Evolutionary conservation across 2,888 invertebrate genomes (phyloP), one percentile per base, ranked within the genome.

Genomic region (Pilophorus perplexus): DNA sequence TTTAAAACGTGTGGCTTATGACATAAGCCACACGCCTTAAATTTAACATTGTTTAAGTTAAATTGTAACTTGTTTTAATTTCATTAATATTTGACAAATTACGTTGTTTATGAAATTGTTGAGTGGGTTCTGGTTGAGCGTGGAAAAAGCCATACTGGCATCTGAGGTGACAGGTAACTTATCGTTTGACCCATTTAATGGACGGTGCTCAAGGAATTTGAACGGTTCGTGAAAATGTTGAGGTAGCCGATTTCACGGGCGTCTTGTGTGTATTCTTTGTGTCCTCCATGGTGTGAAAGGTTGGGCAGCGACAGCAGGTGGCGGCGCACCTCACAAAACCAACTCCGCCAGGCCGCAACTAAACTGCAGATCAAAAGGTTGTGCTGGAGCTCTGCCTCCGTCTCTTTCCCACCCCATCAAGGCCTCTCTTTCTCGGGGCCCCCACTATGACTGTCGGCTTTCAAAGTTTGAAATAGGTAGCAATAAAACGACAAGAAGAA

Each of bases 401-500:
- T 33, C 33, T 33, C 33, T 33, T 33, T 33, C 12, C 12, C 6
- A 33, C 12, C 6, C 6, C 33, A 8, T 8, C 33, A 33, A 33
- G 12, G 6, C 33, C 6, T 33, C 33, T 33, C 33, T 33, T 33
- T 33, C 33, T 33, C 33, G 33, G 6, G 6, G 6, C 52, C 16
- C 52, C 5, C 16, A 10, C 23, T 48, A 48, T 48, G 16, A 28
- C 28, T 28, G 52, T 52, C 52, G 52, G 52, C 52, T 52, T 52
- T 28, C 28, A 23, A 28, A 52, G 52, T 52, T 52, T 28, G 52
- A 52, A 28, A 52, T 52, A 52, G 52, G 52, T 52, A 52, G 52
- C 52, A 52, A 52, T 52, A 52, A 52, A 52, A 52, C 52, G 52
- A 25, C 52, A 52, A 28, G 52, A 52, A 52, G 52, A 52, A 52